These are phyloP conservation scores for Platygyra sinensis DNA, from an alignment of 64 coral and sea anemone species.

Conservation along the genomic window DNA sequence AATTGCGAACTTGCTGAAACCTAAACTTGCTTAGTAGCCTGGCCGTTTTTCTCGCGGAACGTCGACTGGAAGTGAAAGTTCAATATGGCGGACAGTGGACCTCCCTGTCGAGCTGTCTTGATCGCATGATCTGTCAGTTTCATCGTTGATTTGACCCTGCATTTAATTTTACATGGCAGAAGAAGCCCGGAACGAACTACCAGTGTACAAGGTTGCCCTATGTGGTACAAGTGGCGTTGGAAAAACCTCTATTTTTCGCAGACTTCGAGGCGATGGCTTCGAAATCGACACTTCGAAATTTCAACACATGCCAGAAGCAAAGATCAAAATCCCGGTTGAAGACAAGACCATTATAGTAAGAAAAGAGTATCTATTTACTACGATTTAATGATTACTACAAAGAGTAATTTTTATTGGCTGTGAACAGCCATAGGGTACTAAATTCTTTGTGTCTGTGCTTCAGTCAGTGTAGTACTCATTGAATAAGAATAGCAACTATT, in stretches of 20 bases:
- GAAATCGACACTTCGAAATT: not conserved
- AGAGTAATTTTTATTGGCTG: too few species aligned
- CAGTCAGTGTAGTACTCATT: too few species aligned
- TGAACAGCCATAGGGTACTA: too few species aligned
- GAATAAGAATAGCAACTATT: too few species aligned
- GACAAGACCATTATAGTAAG: conserved; percentile 7
- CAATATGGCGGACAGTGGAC: not conserved
- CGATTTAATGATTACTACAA: too few species aligned
- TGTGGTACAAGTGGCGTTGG: conserved; percentile 54
- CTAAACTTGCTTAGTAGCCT: conserved; percentile 1
- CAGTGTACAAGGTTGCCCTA: conserved; percentile 32
- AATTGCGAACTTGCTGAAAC: too few species aligned
- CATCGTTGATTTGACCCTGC: not conserved
- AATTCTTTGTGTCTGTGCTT: too few species aligned
- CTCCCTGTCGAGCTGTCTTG: not conserved
- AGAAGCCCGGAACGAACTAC: not conserved
- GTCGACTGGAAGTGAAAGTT: not conserved
- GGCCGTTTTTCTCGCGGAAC: not conserved
- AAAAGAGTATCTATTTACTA: not conserved
- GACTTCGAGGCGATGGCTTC: conserved; percentile 30
- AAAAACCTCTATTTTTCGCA: conserved; percentile 61
- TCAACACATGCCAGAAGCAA: not conserved
- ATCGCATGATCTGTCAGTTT: not conserved
- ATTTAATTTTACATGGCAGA: not conserved
- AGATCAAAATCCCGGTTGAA: conserved; percentile 3